Base-by-base conservation (phyloP, 2,888 invertebrate species). In the Monopis laevigella region DNA sequence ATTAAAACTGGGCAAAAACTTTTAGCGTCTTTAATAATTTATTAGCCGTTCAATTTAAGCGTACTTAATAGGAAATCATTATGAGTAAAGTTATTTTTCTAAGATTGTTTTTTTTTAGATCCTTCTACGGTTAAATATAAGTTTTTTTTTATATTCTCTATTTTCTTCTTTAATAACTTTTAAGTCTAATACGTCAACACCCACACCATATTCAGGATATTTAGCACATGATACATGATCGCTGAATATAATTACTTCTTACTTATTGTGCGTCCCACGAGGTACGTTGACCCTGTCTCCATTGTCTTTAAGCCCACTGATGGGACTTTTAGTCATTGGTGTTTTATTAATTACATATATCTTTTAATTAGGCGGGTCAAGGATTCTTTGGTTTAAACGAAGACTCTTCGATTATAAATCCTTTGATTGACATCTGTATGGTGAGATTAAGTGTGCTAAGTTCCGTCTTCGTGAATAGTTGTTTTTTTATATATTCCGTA, bases 251-350 rank as follows among this genome's bases (percentile, higher is more conserved):
- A 66, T 67, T 62, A 65, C 54, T 50, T 52, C 50, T n/a, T n/a
- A n/a, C n/a, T n/a, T n/a, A 51, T 58, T 56, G 52, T 56, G 18
- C 66, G 51, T 59, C 70, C 71, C 69, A 72, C 71, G 57, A 53
- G 57, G 65, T 54, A 52, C 70, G 51, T 54, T 59, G 69, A 72
- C 66, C 68, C 56, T 50, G 41, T 27, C 41, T 44, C 54, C 51
- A 58, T 59, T 57, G 58, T 59, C 44, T 48, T 39, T 34, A 32
- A 17, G 41, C 43, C 40, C 43, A 42, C 44, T 39, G 43, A 32
- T 32, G 32, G 17, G 30, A 7, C 13, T 14, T 29, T 29, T 29
- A 12, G 43, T 36, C n/a, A 2, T 8, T 11, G 24, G 24, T 12
- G 3, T n/a, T n/a, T n/a, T n/a, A n/a, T 29, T 29, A 29, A 29